Evolutionary conservation across 2,113 vertebrate genomes (phyloP).

Genomic region (Myotis yumanensis): DNA sequence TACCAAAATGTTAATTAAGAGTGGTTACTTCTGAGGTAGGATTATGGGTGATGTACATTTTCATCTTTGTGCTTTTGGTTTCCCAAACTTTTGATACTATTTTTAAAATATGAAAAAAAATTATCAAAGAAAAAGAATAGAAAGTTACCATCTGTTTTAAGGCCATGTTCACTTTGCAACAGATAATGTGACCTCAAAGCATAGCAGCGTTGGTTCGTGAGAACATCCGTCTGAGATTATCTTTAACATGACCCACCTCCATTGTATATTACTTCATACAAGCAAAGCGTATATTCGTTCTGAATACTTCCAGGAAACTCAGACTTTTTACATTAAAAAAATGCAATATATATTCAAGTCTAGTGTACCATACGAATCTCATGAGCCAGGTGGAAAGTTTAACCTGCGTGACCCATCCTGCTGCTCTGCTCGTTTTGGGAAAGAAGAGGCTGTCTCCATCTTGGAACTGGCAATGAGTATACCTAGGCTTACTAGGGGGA

Average conservation of each 20-base stretch:
- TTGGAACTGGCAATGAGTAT: neutral
- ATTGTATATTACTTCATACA: neutral
- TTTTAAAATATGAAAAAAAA: conserved; percentile 37
- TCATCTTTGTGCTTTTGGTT: conserved; percentile 29
- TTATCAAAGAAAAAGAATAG: neutral
- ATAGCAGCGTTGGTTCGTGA: neutral
- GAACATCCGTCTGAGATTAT: neutral
- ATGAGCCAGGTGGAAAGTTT: neutral
- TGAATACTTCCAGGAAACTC: neutral
- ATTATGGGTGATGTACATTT: neutral
- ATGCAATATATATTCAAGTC: neutral
- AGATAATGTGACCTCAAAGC: conserved; percentile 6
- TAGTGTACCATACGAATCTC: neutral
- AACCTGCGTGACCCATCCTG: fast-evolving
- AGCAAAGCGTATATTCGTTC: neutral
- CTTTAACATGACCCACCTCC: neutral
- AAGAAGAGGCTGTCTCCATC: neutral
- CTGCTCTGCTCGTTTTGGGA: neutral
- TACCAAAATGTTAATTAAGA: neutral
- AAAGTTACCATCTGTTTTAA: neutral
- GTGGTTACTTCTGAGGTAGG: neutral
- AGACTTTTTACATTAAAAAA: neutral
- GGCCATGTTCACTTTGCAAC: neutral
- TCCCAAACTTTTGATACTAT: neutral
- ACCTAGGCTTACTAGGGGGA: neutral